Percentiles rank a stretch among this genome's conserved stretches.
Evolutionary conservation across 2,113 vertebrate genomes (phyloP).

Genomic region (Pithys albifrons): DNA sequence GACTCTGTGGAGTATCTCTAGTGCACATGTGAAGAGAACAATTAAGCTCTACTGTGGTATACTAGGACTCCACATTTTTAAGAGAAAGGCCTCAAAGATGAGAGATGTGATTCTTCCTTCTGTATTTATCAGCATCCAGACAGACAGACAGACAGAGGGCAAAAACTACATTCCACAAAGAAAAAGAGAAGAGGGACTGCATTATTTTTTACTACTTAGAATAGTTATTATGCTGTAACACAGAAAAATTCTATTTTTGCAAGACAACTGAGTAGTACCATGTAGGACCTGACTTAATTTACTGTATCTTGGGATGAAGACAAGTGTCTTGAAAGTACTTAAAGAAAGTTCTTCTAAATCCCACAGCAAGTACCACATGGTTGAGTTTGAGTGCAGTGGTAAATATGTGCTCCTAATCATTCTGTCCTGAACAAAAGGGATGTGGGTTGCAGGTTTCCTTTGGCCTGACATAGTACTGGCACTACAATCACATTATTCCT

Average conservation of each 20-base stretch:
- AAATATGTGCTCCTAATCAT: neutral
- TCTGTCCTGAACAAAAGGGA: neutral
- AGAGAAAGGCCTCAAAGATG: neutral
- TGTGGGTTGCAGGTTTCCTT: neutral
- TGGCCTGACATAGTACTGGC: neutral
- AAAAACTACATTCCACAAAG: neutral
- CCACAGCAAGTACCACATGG: neutral
- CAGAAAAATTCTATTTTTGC: neutral
- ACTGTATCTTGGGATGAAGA: neutral
- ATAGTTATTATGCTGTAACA: neutral
- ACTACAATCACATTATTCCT: neutral
- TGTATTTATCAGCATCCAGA: neutral
- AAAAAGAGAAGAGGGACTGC: neutral
- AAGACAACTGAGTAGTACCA: neutral
- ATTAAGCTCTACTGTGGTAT: neutral
- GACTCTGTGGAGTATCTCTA: neutral
- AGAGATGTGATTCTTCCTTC: neutral
- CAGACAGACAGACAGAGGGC: neutral
- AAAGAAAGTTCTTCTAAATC: neutral
- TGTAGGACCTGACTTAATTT: neutral
- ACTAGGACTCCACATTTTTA: accelerated
- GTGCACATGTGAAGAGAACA: neutral
- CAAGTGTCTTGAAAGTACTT: neutral
- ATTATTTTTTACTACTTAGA: neutral
- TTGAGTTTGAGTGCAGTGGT: neutral